Conservation (phyloP, 2,888 invertebrate genomes). For the Tetheella fluctuosa region DNA sequence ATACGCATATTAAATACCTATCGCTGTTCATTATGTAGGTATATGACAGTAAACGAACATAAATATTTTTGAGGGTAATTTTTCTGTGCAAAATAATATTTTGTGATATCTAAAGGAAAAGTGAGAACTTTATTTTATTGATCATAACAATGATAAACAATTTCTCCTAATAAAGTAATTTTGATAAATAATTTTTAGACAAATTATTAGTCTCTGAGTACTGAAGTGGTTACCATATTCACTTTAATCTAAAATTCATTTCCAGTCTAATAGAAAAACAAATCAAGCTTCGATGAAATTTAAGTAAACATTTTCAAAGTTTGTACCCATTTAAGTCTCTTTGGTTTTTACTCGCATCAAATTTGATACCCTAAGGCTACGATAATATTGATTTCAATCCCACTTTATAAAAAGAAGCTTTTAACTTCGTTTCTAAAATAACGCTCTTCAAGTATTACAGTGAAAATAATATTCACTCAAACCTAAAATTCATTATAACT, state of each 20-base stretch:
- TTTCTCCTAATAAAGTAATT: no score
- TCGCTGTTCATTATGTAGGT: no score
- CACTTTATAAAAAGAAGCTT: slow-evolving; percentile 2
- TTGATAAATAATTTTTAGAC: no score
- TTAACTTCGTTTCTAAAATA: slow-evolving; percentile 1
- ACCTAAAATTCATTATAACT: background rate
- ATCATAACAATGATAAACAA: no score
- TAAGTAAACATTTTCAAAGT: background rate
- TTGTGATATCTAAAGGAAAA: no score
- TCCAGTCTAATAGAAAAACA: background rate
- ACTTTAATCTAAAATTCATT: background rate
- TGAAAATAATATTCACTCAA: background rate
- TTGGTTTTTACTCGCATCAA: background rate
- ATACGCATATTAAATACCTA: no score
- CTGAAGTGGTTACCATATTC: no score
- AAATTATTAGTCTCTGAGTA: no score
- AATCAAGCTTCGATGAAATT: background rate
- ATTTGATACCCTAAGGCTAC: background rate
- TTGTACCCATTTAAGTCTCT: background rate
- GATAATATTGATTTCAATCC: slow-evolving; percentile 1
- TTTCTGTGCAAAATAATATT: no score
- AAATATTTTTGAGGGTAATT: no score
- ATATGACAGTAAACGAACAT: no score
- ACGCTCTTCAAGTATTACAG: background rate
- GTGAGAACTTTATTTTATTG: no score